Evolutionary conservation across 2,797 vertebrate species (phyloP).

Genomic region (Trachops cirrhosus): DNA sequence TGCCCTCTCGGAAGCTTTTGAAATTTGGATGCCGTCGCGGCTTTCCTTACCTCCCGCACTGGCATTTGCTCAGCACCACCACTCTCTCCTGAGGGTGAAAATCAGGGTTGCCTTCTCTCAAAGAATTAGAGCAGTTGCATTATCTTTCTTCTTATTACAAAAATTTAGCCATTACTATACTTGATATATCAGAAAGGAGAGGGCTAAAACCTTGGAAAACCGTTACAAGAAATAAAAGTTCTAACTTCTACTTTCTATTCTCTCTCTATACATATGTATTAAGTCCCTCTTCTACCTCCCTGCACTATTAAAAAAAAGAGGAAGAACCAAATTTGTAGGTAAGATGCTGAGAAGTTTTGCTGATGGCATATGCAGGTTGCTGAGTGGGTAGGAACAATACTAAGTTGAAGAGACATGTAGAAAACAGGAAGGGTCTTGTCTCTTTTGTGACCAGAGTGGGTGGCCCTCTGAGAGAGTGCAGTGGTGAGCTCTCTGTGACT

Average conservation of each 20-base stretch:
- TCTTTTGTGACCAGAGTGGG: background rate
- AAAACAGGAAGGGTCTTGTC: background rate
- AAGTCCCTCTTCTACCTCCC: background rate
- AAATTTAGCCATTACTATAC: background rate
- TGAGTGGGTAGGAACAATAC: background rate
- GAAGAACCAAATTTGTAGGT: background rate
- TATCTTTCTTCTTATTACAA: background rate
- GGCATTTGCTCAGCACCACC: background rate
- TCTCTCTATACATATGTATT: background rate
- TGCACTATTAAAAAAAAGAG: background rate
- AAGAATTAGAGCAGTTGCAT: background rate
- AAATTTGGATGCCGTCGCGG: background rate
- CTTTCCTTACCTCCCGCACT: background rate
- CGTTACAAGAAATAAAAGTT: background rate
- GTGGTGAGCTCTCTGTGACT: background rate
- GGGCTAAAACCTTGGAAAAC: background rate
- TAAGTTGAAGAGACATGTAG: background rate
- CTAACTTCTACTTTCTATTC: background rate
- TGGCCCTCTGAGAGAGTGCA: background rate
- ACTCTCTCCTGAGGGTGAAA: background rate
- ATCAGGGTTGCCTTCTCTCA: background rate
- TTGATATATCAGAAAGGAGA: constrained; percentile 9
- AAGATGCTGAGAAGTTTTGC: background rate
- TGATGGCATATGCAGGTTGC: background rate
- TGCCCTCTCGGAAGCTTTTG: background rate